Evolutionary conservation across 2,113 vertebrate genomes (phyloP), one percentile per base, ranked within the genome.

Genomic region (Megaceryle torquata): DNA sequence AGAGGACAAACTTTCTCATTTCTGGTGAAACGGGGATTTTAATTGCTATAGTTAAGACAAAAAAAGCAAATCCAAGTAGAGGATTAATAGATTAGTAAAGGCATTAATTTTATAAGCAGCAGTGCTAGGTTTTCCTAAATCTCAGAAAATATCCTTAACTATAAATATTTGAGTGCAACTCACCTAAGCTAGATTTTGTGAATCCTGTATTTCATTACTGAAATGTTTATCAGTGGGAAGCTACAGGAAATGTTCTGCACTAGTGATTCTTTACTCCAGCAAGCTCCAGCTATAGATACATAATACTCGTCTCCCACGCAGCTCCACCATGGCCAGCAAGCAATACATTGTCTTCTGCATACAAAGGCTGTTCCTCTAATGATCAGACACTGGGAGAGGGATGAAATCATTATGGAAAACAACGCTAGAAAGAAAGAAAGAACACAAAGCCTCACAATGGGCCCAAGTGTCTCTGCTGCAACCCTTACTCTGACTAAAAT

Each of bases 341-440:
- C 90, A 90, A 81, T 90, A 87, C 69, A 81, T 86, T 91, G 89
- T 90, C 81, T 92, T 70, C 91, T 86, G 72, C 79, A 37, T 19
- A 81, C 88, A 94, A 75, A 95, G 71, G 46, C 85, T 57, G 1
- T 54, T 94, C 87, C 87, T 95, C 82, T 91, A 35, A 46, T 93
- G 43, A 80, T 76, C 88, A 67, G 54, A 44, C 67, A 11, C 54
- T 43, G 29, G 39, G 46, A 63, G 4, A 71, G 72, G 29, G 76
- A 81, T 96, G 85, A 94, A 96, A 93, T 96, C 79, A 83, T 67
- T 61, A 51, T 75, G 76, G 82, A 88, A 95, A 88, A 81, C 9
- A 63, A 64, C 4, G 26, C 18, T 33, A 37, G 60, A 75, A 54
- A 88, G 91, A 86, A 16, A 37, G 60, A 75, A 54, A 88, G 91